Evolutionary conservation across 2,113 vertebrate species (phyloP), one percentile per base, ranked within the genome.

Genomic region (Triplophysa dalaica): DNA sequence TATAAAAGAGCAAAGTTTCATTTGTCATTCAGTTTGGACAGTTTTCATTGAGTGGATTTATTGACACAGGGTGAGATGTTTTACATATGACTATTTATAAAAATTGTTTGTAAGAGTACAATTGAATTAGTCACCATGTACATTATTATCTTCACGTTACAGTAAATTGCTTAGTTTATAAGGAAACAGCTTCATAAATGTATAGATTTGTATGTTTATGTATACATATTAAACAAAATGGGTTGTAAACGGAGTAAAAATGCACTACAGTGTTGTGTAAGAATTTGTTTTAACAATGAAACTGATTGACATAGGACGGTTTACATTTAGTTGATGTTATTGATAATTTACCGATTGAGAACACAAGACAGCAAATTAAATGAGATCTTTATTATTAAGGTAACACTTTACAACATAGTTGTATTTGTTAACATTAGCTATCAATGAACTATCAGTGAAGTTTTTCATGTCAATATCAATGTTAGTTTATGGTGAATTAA

Each of bases 31-130:
- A 41, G 29, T 61, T 73, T 8, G 14, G 0, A 11, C 0, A 26
- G 72, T 16, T 65, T 43, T 75, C 45, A 85, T 61, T 43, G 80
- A 26, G 58, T 41, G 7, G 16, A 24, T 4, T n/a, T n/a, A n/a
- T 58, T 2, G 8, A 33, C 24, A 54, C 48, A 8, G 68, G 54
- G 70, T 60, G 41, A 73, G 70, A 33, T 70, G 11, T 19, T 19
- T 11, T 12, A 43, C 21, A 3, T 11, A 17, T 70, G 22, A 26
- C 16, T 52, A 4, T n/a, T 26, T 26, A 16, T 68, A 16, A 17
- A 38, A 38, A 38, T 38, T 6, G 11, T 70, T 70, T 29, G 10
- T 29, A 12, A 7, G 8, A 50, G 13, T 50, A 29, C 1, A 8
- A 6, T 26, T 63, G 11, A n/a, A n/a, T 8, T 10, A 26, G 11